Evolutionary conservation across 2,797 vertebrate genomes (phyloP).

Genomic region (Amphiprion clarkii): DNA sequence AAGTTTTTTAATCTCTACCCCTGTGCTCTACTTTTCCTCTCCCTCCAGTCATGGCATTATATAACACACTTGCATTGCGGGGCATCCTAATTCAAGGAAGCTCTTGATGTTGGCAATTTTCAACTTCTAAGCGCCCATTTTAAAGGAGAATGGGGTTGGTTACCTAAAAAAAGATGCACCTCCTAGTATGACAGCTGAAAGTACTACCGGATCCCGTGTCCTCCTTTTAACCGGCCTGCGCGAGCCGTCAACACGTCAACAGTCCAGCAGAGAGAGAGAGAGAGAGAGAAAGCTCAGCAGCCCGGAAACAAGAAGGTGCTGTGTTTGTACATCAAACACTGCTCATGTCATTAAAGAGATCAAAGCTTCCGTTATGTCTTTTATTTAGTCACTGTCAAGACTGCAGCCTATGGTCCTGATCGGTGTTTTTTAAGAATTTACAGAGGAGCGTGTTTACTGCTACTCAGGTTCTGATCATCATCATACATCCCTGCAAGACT

Average conservation of each 20-base stretch:
- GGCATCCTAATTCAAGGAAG: constrained; percentile 77
- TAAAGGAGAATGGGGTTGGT: constrained; percentile 64
- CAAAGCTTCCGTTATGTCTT: constrained; percentile 51
- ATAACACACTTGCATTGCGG: constrained; percentile 75
- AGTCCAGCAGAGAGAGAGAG: constrained; percentile 50
- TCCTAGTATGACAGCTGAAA: constrained; percentile 60
- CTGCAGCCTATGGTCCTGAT: constrained; percentile 9
- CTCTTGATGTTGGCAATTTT: constrained; percentile 80
- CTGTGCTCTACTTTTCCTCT: constrained; percentile 80
- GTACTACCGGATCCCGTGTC: constrained; percentile 35
- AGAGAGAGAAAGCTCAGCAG: constrained; percentile 24
- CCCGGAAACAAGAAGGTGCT: constrained; percentile 45
- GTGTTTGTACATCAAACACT: constrained; percentile 57
- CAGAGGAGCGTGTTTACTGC: constrained; percentile 26
- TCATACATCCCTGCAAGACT: no score
- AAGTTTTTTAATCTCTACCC: constrained; percentile 81
- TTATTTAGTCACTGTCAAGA: constrained; percentile 38
- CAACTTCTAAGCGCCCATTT: constrained; percentile 74
- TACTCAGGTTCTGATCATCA: no score
- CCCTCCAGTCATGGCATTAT: constrained; percentile 80
- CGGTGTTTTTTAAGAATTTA: constrained; percentile 25
- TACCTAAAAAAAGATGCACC: constrained; percentile 61
- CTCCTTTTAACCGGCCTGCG: constrained; percentile 44
- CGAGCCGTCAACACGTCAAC: constrained; percentile 28
- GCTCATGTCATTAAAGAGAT: constrained; percentile 53